Conservation (phyloP, 1,140 invertebrate species). For the Phymorhynchus buccinoides region DNA sequence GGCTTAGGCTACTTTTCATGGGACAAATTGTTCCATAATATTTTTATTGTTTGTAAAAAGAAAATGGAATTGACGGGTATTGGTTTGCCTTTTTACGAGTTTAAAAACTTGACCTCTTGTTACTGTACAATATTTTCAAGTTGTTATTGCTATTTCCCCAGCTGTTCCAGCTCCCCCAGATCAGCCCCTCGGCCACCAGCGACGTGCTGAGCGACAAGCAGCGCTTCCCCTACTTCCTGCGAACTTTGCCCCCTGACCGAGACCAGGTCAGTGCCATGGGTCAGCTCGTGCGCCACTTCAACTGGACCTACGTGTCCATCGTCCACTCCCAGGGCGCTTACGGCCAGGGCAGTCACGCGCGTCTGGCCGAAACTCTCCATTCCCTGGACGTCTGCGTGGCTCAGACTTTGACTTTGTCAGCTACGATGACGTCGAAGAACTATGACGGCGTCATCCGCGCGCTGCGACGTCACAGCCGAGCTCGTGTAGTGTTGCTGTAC, state of each 20-base stretch:
- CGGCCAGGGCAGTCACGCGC: constrained; percentile 69
- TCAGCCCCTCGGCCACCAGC: constrained; percentile 58
- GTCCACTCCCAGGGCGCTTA: constrained; percentile 71
- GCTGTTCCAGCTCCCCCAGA: constrained; percentile 58
- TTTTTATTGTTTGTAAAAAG: too few species aligned
- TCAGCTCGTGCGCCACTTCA: constrained; percentile 51
- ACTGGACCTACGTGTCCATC: constrained; percentile 59
- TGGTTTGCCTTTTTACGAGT: too few species aligned
- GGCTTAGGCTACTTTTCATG: too few species aligned
- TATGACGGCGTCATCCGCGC: constrained; percentile 43
- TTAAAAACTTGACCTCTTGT: too few species aligned
- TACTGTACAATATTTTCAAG: too few species aligned
- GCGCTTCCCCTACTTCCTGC: constrained; percentile 60
- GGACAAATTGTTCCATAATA: too few species aligned
- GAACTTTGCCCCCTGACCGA: constrained; percentile 59
- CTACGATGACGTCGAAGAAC: constrained; percentile 73
- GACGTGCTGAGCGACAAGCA: constrained; percentile 62
- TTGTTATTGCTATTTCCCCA: neutral
- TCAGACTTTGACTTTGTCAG: constrained; percentile 78
- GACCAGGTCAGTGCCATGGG: constrained; percentile 60
- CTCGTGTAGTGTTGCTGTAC: constrained; percentile 80
- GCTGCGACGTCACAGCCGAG: constrained; percentile 33
- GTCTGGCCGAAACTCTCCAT: constrained; percentile 28
- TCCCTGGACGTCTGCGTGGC: constrained; percentile 68
- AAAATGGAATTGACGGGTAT: too few species aligned